Base-by-base conservation (phyloP, 2,797 vertebrate genomes). In the Syndactyla subalaris region DNA sequence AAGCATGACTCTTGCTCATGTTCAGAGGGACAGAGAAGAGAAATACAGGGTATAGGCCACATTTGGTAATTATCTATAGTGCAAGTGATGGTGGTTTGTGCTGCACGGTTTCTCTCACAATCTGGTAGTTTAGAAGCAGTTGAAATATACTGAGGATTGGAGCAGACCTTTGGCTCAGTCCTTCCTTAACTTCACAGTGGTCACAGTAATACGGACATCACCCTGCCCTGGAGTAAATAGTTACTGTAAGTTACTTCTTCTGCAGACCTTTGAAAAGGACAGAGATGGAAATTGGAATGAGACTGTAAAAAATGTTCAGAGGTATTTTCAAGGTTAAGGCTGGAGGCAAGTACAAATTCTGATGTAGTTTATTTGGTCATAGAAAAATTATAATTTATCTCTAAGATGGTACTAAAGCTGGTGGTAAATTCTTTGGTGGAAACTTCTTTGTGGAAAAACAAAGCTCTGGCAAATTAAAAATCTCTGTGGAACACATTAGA, bases 181-280 rank as follows among this genome's bases (percentile, higher is more conserved):
- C n/a, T 74, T 85, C 5, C 26, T 88, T 48, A 32, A 46, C 11
- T 51, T 85, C 36, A 20, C 17, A 45, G n/a, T 41, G 24, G 19
- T 77, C n/a, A 48, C 61, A 74, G 39, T 26, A 58, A 18, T 6
- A 39, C 1, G 3, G 24, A 45, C 34, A 41, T 78, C 0, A 0
- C 15, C 59, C 15, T 94, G 24, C 23, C 23, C 9, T 76, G 49
- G 5, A 43, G 12, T 46, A 65, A 49, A 8, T 21, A 10, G 8
- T 52, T 68, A 38, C 16, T 55, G 8, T 49, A 49, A 81, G n/a
- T 43, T 87, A 22, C 32, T 82, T 65, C 17, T 74, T 75, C 54
- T 79, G 32, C 8, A 51, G 49, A 14, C 11, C 29, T 77, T 72
- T 41, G 17, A 51, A 54, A 79, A 71, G 7, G 9, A 59, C 39